phyloP scores from a whole-genome alignment of 2,888 invertebrate genomes.

The Ormyrus thymus region DNA sequence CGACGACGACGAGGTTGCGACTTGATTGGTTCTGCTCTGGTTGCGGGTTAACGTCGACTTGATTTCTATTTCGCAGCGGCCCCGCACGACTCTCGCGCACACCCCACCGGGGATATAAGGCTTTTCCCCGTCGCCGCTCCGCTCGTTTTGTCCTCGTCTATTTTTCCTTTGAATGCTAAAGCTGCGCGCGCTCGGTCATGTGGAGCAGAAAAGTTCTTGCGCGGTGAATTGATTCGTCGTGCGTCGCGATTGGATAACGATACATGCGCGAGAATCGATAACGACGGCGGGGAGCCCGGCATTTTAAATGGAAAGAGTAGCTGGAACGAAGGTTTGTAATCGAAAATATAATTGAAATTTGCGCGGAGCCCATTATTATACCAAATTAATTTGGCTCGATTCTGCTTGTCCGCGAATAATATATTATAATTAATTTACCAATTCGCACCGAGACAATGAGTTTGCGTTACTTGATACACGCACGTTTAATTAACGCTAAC shows the following conservation, averaged over 20 bases:
- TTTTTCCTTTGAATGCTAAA: neutral
- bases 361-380: too few relatives aligned
- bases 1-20: neutral
- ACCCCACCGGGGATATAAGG: too few relatives aligned
- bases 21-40: neutral
- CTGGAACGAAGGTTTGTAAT: neutral
- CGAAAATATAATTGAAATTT: too few relatives aligned
- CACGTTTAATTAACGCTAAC: neutral
- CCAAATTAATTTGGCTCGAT: too few relatives aligned
- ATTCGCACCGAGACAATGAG: neutral
- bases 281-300: neutral
- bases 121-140: neutral
- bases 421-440: too few relatives aligned
- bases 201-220: neutral
- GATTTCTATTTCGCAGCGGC: too few relatives aligned
- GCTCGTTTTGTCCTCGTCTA: neutral
- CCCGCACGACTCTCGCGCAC: too few relatives aligned
- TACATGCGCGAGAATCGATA: neutral
- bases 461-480: neutral
- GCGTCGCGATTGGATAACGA: slow-evolving; percentile 6
- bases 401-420: too few relatives aligned
- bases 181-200: neutral
- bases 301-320: neutral
- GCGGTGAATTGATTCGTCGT: slow-evolving; percentile 17
- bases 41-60: neutral